Conservation (phyloP, 2,888 invertebrate species). For the Parapristionchus giblindavisi region DNA sequence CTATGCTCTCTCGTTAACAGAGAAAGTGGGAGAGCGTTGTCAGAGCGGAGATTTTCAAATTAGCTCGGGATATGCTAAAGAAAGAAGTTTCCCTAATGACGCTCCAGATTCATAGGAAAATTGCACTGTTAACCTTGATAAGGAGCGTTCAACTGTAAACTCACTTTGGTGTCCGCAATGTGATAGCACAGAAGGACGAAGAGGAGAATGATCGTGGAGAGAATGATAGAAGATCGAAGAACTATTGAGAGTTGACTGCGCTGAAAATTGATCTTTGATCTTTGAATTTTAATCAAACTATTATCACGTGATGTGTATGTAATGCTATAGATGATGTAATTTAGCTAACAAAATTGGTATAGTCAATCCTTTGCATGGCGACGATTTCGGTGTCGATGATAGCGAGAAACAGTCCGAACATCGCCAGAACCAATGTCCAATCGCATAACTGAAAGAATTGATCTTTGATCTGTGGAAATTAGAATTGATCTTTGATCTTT, state of each 20-base stretch:
- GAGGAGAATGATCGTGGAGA: slow-evolving; percentile 97
- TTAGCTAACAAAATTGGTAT: background rate
- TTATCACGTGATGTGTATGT: slow-evolving; percentile 26
- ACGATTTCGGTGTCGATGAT: slow-evolving; percentile 61
- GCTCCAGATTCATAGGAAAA: no score
- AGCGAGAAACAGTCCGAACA: slow-evolving; percentile 54
- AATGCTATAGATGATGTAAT: background rate
- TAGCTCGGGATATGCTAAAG: no score
- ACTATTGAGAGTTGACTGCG: slow-evolving; percentile 41
- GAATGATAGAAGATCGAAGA: slow-evolving; percentile 51
- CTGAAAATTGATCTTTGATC: slow-evolving; percentile 39
- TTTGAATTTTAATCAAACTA: background rate
- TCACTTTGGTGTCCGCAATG: slow-evolving; percentile 98
- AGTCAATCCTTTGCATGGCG: slow-evolving; percentile 43
- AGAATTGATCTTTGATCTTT: no score
- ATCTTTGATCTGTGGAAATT: no score
- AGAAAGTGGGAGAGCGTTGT: no score
- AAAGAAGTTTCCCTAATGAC: no score
- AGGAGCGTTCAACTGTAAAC: background rate
- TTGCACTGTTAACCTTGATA: no score
- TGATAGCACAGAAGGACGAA: slow-evolving; percentile 99
- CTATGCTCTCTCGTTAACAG: no score
- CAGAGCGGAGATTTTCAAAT: no score
- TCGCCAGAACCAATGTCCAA: slow-evolving; percentile 22
- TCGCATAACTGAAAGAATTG: slow-evolving; percentile 14